Evolutionary conservation across 2,113 vertebrate species (phyloP).

Genomic region (Microtus pennsylvanicus): DNA sequence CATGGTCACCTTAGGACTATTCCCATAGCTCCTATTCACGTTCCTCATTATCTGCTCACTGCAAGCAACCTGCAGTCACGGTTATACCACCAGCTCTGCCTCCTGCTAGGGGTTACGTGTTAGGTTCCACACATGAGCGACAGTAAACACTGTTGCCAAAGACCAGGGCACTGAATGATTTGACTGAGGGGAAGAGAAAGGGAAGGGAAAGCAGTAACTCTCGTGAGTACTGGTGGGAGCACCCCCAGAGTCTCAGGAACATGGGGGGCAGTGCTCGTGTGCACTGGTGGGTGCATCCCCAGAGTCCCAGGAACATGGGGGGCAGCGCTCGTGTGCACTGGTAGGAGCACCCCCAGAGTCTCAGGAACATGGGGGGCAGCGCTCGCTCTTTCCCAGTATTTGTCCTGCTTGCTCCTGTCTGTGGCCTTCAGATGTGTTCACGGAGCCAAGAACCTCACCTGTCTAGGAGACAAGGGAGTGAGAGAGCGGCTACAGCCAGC

Average conservation of each 20-base stretch:
- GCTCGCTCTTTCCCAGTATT: background rate
- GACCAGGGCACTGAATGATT: background rate
- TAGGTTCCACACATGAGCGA: background rate
- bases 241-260: background rate
- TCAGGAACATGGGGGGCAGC: too few species aligned
- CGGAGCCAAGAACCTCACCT: background rate
- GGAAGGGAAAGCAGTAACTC: background rate
- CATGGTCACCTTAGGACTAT: too few species aligned
- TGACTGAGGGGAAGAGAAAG: background rate
- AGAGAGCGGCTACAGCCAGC: rapidly evolving
- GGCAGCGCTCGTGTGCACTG: background rate
- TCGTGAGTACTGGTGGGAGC: background rate
- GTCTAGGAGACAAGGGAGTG: background rate
- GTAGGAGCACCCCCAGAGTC: too few species aligned
- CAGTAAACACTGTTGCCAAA: background rate
- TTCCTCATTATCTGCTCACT: background rate
- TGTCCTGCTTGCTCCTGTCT: background rate
- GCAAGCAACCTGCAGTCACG: background rate
- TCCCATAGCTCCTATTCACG: background rate
- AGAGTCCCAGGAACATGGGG: too few species aligned
- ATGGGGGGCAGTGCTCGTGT: too few species aligned
- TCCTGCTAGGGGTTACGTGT: background rate
- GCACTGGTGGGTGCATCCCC: rapidly evolving
- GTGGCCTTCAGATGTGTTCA: slow-evolving; percentile 11
- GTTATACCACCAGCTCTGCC: background rate